These are phyloP conservation scores for Plecotus auritus DNA, from an alignment of 2,113 vertebrate species.

Conservation along the genomic window DNA sequence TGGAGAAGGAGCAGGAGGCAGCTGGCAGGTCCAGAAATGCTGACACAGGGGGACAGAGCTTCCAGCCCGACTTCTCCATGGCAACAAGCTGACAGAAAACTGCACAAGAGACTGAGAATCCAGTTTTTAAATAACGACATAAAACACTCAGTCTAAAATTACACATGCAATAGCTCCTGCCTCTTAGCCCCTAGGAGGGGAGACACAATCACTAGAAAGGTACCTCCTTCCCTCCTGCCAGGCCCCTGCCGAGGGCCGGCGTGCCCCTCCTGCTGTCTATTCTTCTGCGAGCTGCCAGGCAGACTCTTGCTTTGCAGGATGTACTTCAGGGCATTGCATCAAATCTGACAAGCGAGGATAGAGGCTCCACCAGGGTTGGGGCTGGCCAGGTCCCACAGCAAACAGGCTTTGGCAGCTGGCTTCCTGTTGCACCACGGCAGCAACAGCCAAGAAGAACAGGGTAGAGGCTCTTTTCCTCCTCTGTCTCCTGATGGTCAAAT, in stretches of 20 bases:
- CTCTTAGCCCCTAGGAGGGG: not conserved
- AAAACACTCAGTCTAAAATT: conserved; percentile 42
- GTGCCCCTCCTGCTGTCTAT: not conserved
- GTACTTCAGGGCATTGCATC: not conserved
- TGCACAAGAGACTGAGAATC: conserved; percentile 41
- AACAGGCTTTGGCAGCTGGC: not conserved
- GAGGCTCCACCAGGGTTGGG: not conserved
- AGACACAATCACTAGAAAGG: not conserved
- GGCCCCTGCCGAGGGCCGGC: not conserved
- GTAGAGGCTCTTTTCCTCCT: not conserved
- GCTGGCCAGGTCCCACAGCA: not conserved
- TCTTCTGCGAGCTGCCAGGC: not conserved
- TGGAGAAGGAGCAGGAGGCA: conserved; percentile 33
- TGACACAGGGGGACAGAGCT: conserved; percentile 57
- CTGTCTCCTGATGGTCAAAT: not conserved
- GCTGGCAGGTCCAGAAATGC: conserved; percentile 57
- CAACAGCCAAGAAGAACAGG: not conserved
- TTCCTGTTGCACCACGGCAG: not conserved
- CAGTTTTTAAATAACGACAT: conserved; percentile 57
- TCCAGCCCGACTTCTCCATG: conserved; percentile 60
- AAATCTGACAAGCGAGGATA: not conserved
- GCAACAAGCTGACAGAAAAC: conserved; percentile 59
- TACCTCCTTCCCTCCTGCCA: not conserved
- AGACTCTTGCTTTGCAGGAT: not conserved
- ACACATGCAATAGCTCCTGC: not conserved